These are phyloP conservation scores for Scylla paramamosain DNA, from an alignment of 1,140 invertebrate genomes.

Conservation along the genomic window DNA sequence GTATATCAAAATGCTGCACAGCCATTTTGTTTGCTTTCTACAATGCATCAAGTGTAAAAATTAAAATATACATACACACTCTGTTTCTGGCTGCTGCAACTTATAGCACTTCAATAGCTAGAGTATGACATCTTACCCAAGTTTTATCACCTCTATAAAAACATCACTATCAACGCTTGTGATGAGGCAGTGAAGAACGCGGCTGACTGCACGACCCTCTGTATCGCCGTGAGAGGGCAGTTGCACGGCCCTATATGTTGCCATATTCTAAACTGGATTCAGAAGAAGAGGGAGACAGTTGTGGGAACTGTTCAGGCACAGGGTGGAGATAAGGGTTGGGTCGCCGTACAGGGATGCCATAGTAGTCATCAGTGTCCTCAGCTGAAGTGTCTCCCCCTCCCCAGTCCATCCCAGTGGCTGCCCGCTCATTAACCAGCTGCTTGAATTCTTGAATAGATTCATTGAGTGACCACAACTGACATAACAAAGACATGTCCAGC, in stretches of 20 bases:
- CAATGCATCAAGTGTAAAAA: no score
- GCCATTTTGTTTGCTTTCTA: no score
- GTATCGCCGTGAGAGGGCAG: neutral
- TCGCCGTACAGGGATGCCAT: constrained; percentile 76
- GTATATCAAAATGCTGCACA: no score
- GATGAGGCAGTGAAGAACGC: neutral
- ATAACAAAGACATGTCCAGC: constrained; percentile 80
- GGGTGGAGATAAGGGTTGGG: constrained; percentile 76
- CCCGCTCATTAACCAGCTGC: constrained; percentile 70
- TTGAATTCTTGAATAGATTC: constrained; percentile 81
- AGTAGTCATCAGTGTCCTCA: constrained; percentile 77
- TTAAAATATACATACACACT: no score
- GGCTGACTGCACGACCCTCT: constrained; percentile 11
- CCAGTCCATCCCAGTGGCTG: constrained; percentile 67
- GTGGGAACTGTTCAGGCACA: constrained; percentile 71
- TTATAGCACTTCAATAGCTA: no score
- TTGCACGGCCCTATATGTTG: constrained; percentile 69
- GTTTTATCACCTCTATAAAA: neutral
- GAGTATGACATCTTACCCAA: no score
- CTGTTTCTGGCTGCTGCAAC: no score
- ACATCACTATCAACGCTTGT: neutral
- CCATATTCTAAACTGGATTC: constrained; percentile 77
- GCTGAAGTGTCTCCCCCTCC: constrained; percentile 77
- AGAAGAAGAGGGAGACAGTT: constrained; percentile 73
- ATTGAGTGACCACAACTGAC: constrained; percentile 80